Base-by-base conservation (phyloP, 2,888 invertebrate species). In the Pilophorus perplexus region DNA sequence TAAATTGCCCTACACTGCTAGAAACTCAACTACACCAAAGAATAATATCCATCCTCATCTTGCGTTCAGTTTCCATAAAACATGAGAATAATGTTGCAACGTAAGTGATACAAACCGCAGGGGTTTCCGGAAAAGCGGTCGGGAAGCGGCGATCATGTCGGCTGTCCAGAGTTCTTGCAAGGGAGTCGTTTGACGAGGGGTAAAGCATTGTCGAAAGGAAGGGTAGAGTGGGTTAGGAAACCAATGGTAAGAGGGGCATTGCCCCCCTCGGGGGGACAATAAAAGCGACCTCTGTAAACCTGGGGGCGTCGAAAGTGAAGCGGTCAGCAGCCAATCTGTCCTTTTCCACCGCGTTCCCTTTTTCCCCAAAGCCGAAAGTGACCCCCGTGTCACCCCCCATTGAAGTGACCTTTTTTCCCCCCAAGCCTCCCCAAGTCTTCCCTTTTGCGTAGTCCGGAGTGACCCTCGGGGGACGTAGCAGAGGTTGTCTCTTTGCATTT, bases 261-360 rank as follows among this genome's bases (percentile, higher is more conserved):
- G 20, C 60, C 16, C 20, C 25, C 54, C 37, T 57, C 18, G 57
- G 67, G n/a, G n/a, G 64, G 37, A 27, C 48, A 48, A 48, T 68
- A 65, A 50, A 50, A 59, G 28, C 28, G 40, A 37, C 25, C 48
- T 20, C 52, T 12, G 44, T 46, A 68, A 46, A 42, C 38, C 20
- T 46, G 48, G 22, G 60, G 25, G 50, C 57, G 46, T 48, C 44
- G 52, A 54, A 66, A 40, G 46, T 54, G 46, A 46, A 65, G 55
- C 25, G 65, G 54, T 33, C 52, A 28, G 40, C 25, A 65, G 55
- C 38, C 38, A 55, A 55, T 38, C 54, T 38, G 42, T 46, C 44
- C 60, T 10, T 27, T 22, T 40, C 14, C 16, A 16, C 46, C 16
- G 27, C 25, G n/a, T 38, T 23, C 20, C 55, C 55, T 6, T 18